phyloP scores from a whole-genome alignment of 2,113 vertebrate genomes.

The Malaclemys terrapin region DNA sequence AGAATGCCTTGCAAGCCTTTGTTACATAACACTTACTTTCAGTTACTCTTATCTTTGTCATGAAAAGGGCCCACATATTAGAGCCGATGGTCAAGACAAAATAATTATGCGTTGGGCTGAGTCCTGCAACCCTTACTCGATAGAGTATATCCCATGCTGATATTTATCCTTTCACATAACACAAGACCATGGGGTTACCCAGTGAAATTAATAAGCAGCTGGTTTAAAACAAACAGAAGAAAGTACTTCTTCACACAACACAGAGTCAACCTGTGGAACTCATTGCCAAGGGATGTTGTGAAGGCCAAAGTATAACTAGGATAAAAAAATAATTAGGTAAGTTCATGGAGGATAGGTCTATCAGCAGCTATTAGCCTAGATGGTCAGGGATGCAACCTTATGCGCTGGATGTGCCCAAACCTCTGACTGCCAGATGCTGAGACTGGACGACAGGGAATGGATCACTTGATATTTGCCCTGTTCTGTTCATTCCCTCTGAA shows the following conservation, averaged over 20 bases:
- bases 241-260: background rate
- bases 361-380: background rate
- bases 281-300: background rate
- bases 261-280: background rate
- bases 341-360: background rate
- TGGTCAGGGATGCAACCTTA: background rate
- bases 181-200: background rate
- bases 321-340: background rate
- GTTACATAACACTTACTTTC: background rate
- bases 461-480: background rate
- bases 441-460: background rate
- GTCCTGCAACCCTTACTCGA: background rate
- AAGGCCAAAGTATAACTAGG: background rate
- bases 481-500: background rate
- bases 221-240: background rate
- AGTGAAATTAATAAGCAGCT: background rate
- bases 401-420: background rate
- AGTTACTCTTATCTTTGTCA: background rate
- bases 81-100: background rate
- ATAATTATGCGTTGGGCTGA: background rate
- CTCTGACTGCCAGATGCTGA: background rate
- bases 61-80: rapidly evolving
- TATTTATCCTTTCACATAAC: background rate
- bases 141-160: background rate
- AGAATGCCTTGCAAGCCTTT: background rate